Base-by-base conservation (phyloP, 1,140 invertebrate genomes). In the Scaptodrosophila lebanonensis region DNA sequence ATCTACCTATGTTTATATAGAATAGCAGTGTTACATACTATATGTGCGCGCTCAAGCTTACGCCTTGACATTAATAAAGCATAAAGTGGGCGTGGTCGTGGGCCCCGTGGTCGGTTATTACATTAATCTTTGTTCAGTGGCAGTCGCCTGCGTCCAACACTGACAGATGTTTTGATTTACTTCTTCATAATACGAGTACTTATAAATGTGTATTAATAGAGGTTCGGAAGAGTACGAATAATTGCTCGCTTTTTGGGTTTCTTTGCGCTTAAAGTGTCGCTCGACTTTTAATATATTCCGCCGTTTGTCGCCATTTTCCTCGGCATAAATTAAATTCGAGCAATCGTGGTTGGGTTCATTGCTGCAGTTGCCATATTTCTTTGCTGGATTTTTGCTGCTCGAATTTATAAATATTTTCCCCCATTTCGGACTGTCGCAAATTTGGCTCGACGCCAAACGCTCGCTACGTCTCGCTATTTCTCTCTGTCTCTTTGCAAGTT, bases 91-190 rank as follows among this genome's bases (percentile, higher is more conserved):
- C 51, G 32, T 66, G 44, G 33, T 29, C 44, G 33, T 54, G 38
- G 61, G 43, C 58, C 22, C 22, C 22, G 22, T 8, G 8, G 3
- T 3, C 3, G 3, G 3, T 25, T 8, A 25, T 25, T 25, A 25
- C 22, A 25, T 25, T 25, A 25, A 25, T 25, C 22, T 25, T 25
- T 25, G 22, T 3, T 25, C 22, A 25, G 22, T 25, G 22, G 42
- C 32, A 35, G 38, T 43, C 35, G 15, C 16, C 27, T 32, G 47
- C 57, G 59, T 45, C 62, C 38, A 20, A 40, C 48, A 35, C 68
- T 57, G 68, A 50, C 39, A 54, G 66, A 57, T 63, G 50, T 40
- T 56, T 72, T 72, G 69, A 72, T 66, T 72, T 72, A 72, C 62
- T 72, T 47, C 29, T 57, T 71, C 66, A 57, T 56, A 66, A 51